A percentile compares a stretch with the other conserved stretches of the same genome.
Evolutionary conservation across 2,113 vertebrate genomes (phyloP).

Genomic region (Podarcis cretensis): DNA sequence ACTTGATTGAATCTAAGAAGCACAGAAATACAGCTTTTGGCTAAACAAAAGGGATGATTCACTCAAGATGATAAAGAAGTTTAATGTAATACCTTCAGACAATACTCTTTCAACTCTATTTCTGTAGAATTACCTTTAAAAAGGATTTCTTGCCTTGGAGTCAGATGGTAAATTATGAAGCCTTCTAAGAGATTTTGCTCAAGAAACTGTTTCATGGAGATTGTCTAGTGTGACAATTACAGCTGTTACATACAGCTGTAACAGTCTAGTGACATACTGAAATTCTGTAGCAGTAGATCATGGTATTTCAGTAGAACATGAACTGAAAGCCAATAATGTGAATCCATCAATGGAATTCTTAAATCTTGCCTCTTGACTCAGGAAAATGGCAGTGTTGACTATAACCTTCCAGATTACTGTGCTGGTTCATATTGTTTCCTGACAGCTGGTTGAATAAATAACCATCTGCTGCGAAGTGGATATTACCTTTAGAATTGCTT

Average conservation of each 20-base stretch:
- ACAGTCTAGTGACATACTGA: neutral
- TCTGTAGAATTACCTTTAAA: neutral
- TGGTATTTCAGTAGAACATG: neutral
- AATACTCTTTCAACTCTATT: neutral
- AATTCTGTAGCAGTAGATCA: neutral
- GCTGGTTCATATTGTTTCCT: neutral
- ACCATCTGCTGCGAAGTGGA: neutral
- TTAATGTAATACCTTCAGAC: neutral
- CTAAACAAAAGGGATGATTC: neutral
- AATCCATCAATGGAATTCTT: conserved; percentile 5
- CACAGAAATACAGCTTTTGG: neutral
- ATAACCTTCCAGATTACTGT: conserved; percentile 3
- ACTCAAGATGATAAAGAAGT: neutral
- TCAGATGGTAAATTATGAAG: conserved; percentile 3
- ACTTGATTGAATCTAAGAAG: neutral
- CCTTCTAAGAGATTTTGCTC: neutral
- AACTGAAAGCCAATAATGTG: neutral
- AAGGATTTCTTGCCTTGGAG: neutral
- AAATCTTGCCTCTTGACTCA: conserved; percentile 12
- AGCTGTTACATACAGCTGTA: neutral
- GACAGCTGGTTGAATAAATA: conserved; percentile 31
- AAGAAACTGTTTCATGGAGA: neutral
- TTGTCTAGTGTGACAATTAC: conserved; percentile 15
- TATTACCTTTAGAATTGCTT: conserved; percentile 8
- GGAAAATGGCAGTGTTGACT: conserved; percentile 1